Percentiles rank a stretch among this genome's conserved stretches.
Conservation (phyloP, 2,113 vertebrate genomes). For the Callipepla californica region DNA sequence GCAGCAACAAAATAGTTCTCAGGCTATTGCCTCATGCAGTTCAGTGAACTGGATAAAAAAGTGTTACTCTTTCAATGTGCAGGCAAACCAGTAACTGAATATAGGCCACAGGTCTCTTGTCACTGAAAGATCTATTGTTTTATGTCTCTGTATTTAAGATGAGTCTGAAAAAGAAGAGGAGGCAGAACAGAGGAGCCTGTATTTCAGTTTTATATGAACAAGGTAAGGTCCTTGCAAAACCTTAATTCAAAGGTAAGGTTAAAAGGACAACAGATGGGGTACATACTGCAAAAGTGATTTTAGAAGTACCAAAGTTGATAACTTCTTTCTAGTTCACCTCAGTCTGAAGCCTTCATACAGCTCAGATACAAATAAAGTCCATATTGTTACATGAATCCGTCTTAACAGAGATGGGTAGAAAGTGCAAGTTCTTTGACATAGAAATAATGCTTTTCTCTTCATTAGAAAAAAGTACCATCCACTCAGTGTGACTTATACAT, state of each 20-base stretch:
- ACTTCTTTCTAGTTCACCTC: not conserved
- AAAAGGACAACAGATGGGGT: not conserved
- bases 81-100: not conserved
- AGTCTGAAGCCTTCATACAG: not conserved
- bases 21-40: not conserved
- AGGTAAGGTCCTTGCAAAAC: not conserved
- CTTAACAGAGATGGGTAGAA: not conserved
- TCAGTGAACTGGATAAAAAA: not conserved
- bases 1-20: not conserved
- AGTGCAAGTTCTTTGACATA: not conserved
- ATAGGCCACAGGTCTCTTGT: not conserved
- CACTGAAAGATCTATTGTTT: not conserved
- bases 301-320: not conserved
- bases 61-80: not conserved
- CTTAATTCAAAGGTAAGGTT: not conserved
- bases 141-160: not conserved
- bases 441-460: not conserved
- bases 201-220: not conserved
- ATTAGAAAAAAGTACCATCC: not conserved
- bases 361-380: not conserved
- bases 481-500: fast-evolving
- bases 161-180: not conserved
- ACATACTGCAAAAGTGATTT: not conserved
- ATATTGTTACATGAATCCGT: not conserved
- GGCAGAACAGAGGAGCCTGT: not conserved